Base-by-base conservation (phyloP, 1,140 invertebrate genomes). In the Camponotus vicinus region DNA sequence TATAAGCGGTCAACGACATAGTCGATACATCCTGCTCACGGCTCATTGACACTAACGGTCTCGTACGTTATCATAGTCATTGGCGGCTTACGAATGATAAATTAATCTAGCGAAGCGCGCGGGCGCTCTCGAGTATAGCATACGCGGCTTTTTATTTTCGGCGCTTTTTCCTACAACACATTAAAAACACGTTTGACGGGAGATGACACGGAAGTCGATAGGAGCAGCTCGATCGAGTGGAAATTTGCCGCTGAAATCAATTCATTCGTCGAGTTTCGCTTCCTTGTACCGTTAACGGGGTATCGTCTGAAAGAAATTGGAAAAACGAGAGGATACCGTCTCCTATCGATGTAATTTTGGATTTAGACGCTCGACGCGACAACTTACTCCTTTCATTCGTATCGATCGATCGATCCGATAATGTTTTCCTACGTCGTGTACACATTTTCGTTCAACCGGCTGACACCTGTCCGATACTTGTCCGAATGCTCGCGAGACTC, bases 21-120 rank as follows among this genome's bases (percentile, higher is more conserved):
- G 34, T 9, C 40, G 67, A 73, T 57, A 69, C 34, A 57, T 82
- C 27, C 55, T 37, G 79, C 71, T 61, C 52, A 59, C 5, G 37
- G 78, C 52, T 71, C 40, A 73, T 80, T 61, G 67, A 82, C 67
- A 73, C 27, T 82, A 82, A 82, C 55, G 66, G 27, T 73, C 34
- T 73, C 40, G 32, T 27, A 71, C 27, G 40, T 82, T 57, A 61
- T 49, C 66, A 9, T 45, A 59, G 37, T 32, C 27, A 40, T 34
- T 82, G 3, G 3, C 11, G 18, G 37, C 11, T 6, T 82, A 82
- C 27, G 67, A 82, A 82, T 73, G 55, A 82, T 55, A 45, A 82
- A 82, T 61, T 59, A 59, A 27, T 18, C 37, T 49, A 27, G 15
- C 11, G 21, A 21, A 55, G 32, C 63, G 52, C 40, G 21, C 9